Evolutionary conservation across 1,140 invertebrate genomes (phyloP).

Genomic region (Drosophila grimshawi): DNA sequence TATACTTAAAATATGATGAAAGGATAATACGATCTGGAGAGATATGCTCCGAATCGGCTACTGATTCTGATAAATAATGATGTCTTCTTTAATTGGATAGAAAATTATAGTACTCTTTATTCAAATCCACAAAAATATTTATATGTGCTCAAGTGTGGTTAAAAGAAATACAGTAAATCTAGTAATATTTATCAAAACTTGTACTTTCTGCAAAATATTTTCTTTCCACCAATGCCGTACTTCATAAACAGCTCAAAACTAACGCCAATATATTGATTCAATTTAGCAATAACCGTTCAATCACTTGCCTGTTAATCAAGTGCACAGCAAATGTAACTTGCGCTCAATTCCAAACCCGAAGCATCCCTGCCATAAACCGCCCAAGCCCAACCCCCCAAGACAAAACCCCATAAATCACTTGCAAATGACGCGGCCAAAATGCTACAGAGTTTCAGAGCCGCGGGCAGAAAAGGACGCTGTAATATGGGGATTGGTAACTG

Average conservation of each 20-base stretch:
- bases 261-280: constrained; percentile 32
- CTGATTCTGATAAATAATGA: too few relatives aligned
- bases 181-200: too few relatives aligned
- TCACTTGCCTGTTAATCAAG: constrained; percentile 74
- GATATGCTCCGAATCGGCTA: too few relatives aligned
- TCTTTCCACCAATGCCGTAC: too few relatives aligned
- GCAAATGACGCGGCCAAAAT: constrained; percentile 65
- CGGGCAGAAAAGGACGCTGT: constrained; percentile 48
- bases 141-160: too few relatives aligned
- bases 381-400: constrained; percentile 15
- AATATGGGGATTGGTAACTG: constrained; percentile 34
- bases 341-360: neutral
- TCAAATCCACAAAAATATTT: too few relatives aligned
- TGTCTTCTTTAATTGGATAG: too few relatives aligned
- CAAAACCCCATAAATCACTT: constrained; percentile 76
- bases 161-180: too few relatives aligned
- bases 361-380: neutral
- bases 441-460: constrained; percentile 26
- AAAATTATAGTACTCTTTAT: too few relatives aligned
- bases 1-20: too few relatives aligned
- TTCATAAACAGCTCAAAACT: neutral
- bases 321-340: constrained; percentile 61
- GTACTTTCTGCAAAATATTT: too few relatives aligned
- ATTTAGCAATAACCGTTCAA: constrained; percentile 70
- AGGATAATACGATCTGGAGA: too few relatives aligned